Base-by-base conservation (phyloP, 2,113 vertebrate genomes). In the Redunca redunca region DNA sequence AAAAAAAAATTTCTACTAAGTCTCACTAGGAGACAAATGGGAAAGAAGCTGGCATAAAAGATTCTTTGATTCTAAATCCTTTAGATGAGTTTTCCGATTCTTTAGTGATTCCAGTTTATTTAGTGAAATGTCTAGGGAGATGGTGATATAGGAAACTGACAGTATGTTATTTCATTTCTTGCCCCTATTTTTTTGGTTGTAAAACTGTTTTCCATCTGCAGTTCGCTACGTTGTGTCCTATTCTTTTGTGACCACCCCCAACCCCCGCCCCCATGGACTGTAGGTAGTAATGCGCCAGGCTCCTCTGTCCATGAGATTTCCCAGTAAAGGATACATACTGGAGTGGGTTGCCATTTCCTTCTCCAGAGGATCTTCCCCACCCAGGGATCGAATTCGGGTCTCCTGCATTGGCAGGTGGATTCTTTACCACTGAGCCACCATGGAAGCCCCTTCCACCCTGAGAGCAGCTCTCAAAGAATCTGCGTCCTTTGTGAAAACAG, bases 51-150 rank as follows among this genome's bases (percentile, higher is more conserved):
- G 74, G 64, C 57, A 13, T 88, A 82, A 83, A 78, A 87, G 17
- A 43, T 16, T 90, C 17, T 82, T 96, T 52, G 11, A 84, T 53
- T 96, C 64, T 77, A 77, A 96, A 85, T 80, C 21, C 60, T 85
- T 36, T 48, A 88, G 21, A 10, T 19, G 19, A 40, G 36, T 78
- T 88, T 95, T 55, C 46, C 9, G 30, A n/a, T 50, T 95, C 50
- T 86, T 91, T 55, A 57, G 50, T 88, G 87, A 95, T 81, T 82
- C 91, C n/a, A 94, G 46, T 94, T 84, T 88, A 96, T 46, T 91
- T 88, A 84, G 30, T 93, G 57, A 94, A 95, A 82, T 43, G 71
- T 30, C 83, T 87, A 46, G 28, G 5, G 71, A 84, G 46, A 43
- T 94, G 46, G 52, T 52, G 26, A 43, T 71, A 50, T 1, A 78